phyloP scores from a whole-genome alignment of 2,888 invertebrate genomes.

The Rhagonycha fulva region DNA sequence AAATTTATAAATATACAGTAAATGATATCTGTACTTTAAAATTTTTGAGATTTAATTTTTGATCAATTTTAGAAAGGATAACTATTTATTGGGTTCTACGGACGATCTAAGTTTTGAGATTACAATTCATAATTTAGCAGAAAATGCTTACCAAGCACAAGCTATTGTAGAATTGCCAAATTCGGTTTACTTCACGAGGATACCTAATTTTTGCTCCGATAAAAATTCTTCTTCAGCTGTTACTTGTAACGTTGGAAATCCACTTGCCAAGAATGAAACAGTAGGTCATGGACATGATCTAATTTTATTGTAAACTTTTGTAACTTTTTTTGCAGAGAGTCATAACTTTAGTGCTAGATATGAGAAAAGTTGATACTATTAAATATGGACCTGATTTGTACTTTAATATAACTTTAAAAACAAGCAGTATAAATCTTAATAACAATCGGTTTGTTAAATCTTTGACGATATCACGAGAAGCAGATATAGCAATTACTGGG shows the following conservation, averaged over 20 bases:
- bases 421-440: constrained; percentile 49
- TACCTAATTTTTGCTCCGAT: constrained; percentile 38
- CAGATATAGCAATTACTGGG: constrained; percentile 52
- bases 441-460: constrained; percentile 22
- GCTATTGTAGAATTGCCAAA: constrained; percentile 55
- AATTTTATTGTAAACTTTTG: not conserved
- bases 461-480: constrained; percentile 46
- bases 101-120: constrained; percentile 43
- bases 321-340: constrained; percentile 36
- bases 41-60: not conserved
- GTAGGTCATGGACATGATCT: not conserved
- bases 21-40: constrained; percentile 1
- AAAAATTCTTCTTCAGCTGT: constrained; percentile 36
- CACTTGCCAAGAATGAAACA: constrained; percentile 35
- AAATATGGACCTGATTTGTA: constrained; percentile 33
- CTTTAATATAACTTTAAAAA: constrained; percentile 43
- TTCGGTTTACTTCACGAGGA: constrained; percentile 39
- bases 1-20: constrained; percentile 35
- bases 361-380: constrained; percentile 41
- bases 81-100: constrained; percentile 47
- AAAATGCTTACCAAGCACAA: constrained; percentile 58
- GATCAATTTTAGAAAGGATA: constrained; percentile 28
- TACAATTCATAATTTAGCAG: constrained; percentile 53
- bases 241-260: constrained; percentile 46
- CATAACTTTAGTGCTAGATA: constrained; percentile 43